These are phyloP conservation scores for Spheniscus mendiculus DNA, from an alignment of 2,113 vertebrate species.

Conservation along the genomic window DNA sequence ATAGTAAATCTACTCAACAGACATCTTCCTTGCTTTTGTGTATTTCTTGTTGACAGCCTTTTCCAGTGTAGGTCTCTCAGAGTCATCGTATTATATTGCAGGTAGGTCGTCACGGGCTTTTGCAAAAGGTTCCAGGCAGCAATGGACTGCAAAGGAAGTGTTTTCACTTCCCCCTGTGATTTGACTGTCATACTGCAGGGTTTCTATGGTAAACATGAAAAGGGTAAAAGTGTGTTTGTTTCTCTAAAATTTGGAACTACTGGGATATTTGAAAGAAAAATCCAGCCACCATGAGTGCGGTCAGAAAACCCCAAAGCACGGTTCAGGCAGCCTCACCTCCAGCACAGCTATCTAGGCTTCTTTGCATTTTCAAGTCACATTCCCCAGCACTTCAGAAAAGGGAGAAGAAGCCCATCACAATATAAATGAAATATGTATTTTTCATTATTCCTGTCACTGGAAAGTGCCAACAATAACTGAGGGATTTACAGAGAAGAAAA, in stretches of 20 bases:
- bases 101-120: not conserved
- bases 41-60: not conserved
- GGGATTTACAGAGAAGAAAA: not conserved
- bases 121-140: not conserved
- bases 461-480: not conserved
- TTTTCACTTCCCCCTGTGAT: not conserved
- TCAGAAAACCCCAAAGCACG: not conserved
- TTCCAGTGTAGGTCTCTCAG: not conserved
- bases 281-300: not conserved
- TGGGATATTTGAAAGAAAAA: not conserved
- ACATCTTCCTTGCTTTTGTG: not conserved
- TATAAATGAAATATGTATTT: not conserved
- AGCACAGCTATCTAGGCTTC: not conserved
- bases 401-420: not conserved
- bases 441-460: not conserved
- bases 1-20: not conserved
- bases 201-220: not conserved
- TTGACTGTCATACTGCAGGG: not conserved
- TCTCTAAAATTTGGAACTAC: not conserved
- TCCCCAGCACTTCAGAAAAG: not conserved
- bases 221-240: not conserved
- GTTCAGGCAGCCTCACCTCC: not conserved
- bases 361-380: not conserved
- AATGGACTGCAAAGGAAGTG: not conserved
- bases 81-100: not conserved